Base-by-base conservation (phyloP, 2,888 invertebrate genomes). In the Alloplasta piceator region DNA sequence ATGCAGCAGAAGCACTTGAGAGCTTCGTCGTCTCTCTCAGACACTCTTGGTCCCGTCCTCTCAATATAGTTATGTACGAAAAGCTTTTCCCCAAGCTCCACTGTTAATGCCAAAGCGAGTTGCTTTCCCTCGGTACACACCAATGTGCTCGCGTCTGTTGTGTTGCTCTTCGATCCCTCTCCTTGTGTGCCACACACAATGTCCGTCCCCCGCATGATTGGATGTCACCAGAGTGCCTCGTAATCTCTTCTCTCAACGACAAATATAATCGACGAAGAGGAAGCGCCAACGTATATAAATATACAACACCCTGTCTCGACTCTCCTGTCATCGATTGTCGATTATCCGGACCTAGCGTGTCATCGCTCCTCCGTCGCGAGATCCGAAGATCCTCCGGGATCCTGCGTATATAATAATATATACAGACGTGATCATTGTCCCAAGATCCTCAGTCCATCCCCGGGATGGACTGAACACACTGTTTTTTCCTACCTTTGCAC, bases 221-320 rank as follows among this genome's bases (percentile, higher is more conserved):
- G 88, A 87, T 86, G 86, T 86, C 88, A 83, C 82, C 85, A 86
- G 83, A 86, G 86, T 88, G 85, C 87, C 87, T 86, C 86, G 88
- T 88, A 89, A 89, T 89, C 88, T 87, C 87, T 82, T 84, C 83
- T 83, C 80, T 85, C 83, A 79, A 82, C 83, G 83, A 78, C 81
- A 74, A 50, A 56, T 63, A 66, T 50, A 77, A 72, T 55, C 81
- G 77, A 79, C 80, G 58, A 14, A 83, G 70, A 60, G 70, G 68
- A 67, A 72, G 12, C 67, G 52, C 58, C 41, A 39, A 60, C 43
- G 43, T 14, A 70, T 73, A 77, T 74, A 75, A 39, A 43, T 64
- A 55, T 70, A 55, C 67, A 26, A 70, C 60, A 58, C 76, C 72
- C 81, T 56, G 64, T 75, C 82, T 80, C 84, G 83, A 63, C 78